Conservation (phyloP, 2,113 vertebrate species). For the Actinemys pallida region DNA sequence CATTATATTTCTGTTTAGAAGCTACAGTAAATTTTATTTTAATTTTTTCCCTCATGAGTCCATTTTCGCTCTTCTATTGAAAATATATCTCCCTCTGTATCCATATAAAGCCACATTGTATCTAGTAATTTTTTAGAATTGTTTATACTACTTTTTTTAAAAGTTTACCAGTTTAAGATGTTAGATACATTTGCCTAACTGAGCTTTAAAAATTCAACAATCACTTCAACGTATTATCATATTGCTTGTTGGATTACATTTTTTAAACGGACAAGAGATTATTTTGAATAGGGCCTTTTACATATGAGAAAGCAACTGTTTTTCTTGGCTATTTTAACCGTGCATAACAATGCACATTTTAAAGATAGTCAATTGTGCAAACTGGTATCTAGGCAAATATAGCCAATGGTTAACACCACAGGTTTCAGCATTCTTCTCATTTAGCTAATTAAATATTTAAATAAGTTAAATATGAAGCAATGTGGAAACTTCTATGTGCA, state of each 20-base stretch:
- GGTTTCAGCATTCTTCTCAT: background rate
- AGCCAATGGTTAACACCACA: background rate
- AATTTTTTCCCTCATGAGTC: background rate
- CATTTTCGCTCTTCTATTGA: slow-evolving; percentile 1
- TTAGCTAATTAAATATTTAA: background rate
- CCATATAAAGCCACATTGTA: background rate
- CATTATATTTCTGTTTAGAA: slow-evolving; percentile 44
- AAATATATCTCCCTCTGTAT: background rate
- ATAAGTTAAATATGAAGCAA: background rate
- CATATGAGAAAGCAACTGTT: background rate
- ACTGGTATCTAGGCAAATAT: too few species aligned
- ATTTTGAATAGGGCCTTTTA: background rate
- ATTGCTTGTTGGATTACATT: background rate
- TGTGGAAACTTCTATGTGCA: accelerated
- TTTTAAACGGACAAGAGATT: accelerated
- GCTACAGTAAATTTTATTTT: background rate
- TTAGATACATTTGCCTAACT: background rate
- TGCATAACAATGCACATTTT: background rate
- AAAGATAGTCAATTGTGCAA: background rate
- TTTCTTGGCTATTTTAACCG: background rate
- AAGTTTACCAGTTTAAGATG: background rate
- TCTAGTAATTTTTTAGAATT: slow-evolving; percentile 8
- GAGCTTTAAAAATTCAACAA: background rate
- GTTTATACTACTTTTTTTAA: slow-evolving; percentile 34
- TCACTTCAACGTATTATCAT: background rate